Percentiles rank a stretch among this genome's conserved stretches.
Evolutionary conservation across 2,888 invertebrate genomes (phyloP).

Genomic region (Metacarcinus magister): DNA sequence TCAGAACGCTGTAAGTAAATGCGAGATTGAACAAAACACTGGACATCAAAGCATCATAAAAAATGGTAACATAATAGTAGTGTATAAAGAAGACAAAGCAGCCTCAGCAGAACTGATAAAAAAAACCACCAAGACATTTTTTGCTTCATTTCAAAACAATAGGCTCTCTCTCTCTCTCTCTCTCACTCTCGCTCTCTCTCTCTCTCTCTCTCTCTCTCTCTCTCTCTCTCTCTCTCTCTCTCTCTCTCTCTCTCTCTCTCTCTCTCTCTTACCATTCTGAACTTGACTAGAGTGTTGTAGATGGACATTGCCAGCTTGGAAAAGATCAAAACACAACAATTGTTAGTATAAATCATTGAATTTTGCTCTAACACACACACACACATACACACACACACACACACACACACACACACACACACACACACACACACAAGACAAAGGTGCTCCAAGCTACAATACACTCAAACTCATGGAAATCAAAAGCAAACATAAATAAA

Average conservation of each 20-base stretch:
- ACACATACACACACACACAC: not conserved
- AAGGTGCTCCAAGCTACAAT: not conserved
- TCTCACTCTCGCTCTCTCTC: too few species aligned
- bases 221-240: not conserved
- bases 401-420: not conserved
- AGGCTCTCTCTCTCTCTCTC: too few species aligned
- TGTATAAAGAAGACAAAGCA: not conserved
- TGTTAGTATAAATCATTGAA: conserved; percentile 39
- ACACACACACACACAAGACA: conserved; percentile 16
- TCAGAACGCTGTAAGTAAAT: not conserved
- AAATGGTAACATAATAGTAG: not conserved
- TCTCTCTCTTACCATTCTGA: conserved; percentile 61
- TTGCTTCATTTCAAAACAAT: not conserved
- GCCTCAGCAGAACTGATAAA: not conserved
- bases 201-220: too few species aligned
- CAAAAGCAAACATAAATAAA: not conserved
- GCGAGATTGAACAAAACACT: not conserved
- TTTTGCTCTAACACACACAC: not conserved
- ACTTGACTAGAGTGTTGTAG: conserved; percentile 64
- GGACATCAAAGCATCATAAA: not conserved
- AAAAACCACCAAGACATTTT: not conserved
- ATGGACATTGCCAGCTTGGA: conserved; percentile 66
- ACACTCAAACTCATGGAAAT: not conserved
- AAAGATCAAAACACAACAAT: conserved; percentile 29
- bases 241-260: not conserved